A percentile compares a stretch with the other conserved stretches of the same genome.
phyloP scores from a whole-genome alignment of 2,113 vertebrate genomes.

The Otolemur garnettii region DNA sequence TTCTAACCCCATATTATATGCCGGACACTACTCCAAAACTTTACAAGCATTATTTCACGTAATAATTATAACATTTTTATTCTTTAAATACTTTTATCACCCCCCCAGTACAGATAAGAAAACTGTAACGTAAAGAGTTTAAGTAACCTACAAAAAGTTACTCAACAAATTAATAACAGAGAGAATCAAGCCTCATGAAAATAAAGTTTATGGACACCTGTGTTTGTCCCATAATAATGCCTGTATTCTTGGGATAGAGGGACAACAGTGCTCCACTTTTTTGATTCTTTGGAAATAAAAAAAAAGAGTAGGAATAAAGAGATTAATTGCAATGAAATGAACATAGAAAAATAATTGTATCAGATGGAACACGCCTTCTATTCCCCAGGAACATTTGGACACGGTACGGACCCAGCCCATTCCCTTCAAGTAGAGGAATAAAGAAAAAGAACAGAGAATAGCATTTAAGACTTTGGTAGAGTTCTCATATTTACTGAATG shows the following conservation, averaged over 20 bases:
- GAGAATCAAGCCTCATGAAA: not conserved
- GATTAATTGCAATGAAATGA: not conserved
- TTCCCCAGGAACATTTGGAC: not conserved
- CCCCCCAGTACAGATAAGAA: not conserved
- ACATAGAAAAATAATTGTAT: not conserved
- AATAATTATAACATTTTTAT: not conserved
- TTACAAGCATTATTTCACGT: not conserved
- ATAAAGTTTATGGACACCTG: no score
- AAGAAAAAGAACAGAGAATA: not conserved
- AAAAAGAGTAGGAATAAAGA: not conserved
- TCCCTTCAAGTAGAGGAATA: not conserved
- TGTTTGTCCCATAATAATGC: not conserved
- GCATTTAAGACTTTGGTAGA: not conserved
- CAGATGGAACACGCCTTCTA: not conserved
- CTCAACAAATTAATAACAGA: not conserved
- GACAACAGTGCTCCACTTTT: not conserved
- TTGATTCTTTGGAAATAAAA: not conserved
- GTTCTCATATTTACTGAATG: not conserved
- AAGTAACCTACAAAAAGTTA: not conserved
- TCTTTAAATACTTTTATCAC: not conserved
- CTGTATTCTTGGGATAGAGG: not conserved
- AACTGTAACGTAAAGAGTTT: not conserved
- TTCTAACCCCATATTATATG: not conserved
- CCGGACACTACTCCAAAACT: not conserved
- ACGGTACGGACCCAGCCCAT: not conserved